Conservation (phyloP, 2,888 invertebrate species). For the Himalopsyche tibetana region DNA sequence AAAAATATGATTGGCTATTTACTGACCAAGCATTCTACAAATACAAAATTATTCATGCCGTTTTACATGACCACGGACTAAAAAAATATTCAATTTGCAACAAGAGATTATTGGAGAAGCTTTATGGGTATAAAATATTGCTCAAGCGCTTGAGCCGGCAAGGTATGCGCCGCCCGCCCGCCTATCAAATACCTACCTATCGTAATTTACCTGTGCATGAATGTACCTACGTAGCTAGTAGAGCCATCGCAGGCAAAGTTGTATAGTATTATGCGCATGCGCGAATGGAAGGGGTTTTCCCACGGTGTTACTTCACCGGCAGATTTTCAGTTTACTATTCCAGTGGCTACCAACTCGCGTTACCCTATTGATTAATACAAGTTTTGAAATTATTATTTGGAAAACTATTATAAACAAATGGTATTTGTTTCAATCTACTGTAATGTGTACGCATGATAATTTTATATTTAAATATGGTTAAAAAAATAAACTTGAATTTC, state of each 20-base stretch:
- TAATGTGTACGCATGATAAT: too few species aligned
- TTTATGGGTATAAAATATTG: not conserved
- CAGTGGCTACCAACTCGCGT: constrained; percentile 1
- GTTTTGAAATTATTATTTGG: too few species aligned
- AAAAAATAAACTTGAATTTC: too few species aligned
- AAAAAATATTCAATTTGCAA: not conserved
- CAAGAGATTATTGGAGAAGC: constrained; percentile 9
- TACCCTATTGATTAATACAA: not conserved
- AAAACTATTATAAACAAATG: too few species aligned
- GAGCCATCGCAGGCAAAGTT: constrained; percentile 31
- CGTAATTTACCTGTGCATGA: constrained; percentile 26
- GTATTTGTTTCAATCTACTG: too few species aligned
- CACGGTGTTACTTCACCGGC: constrained; percentile 40
- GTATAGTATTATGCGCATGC: constrained; percentile 26
- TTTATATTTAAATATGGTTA: too few species aligned
- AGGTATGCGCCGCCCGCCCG: not conserved
- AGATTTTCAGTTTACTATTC: constrained; percentile 37
- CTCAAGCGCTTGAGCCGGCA: not conserved
- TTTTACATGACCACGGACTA: too few species aligned
- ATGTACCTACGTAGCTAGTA: constrained; percentile 9
- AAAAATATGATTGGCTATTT: too few species aligned
- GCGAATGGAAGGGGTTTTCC: constrained; percentile 28
- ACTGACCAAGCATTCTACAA: too few species aligned
- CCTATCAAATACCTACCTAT: not conserved
- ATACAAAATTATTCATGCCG: too few species aligned